Evolutionary conservation across 2,113 vertebrate genomes (phyloP), one percentile per base, ranked within the genome.

Genomic region (Anoura caudifer): DNA sequence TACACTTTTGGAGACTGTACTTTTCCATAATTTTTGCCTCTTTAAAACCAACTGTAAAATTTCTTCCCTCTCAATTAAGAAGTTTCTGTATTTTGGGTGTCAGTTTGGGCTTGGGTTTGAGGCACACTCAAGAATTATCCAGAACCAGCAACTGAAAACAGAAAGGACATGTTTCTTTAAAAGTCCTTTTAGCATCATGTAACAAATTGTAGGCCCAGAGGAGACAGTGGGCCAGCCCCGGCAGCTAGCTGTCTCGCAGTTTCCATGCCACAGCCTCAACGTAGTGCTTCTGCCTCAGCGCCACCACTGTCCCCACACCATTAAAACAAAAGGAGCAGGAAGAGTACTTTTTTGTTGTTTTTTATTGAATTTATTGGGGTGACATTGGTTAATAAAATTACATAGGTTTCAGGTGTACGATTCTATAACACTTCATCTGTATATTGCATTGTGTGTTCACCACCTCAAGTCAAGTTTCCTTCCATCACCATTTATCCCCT

Each of bases 121-220:
- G 97, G 28, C 99, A 98, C 4, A 99, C 98, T 4, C 98, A 97
- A 94, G 98, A 97, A 92, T 99, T 99, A 95, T 98, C 99, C 22
- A 99, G 98, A 95, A 97, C 96, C 65, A 99, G 98, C 97, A 99
- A 99, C 98, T 99, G 99, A 97, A 98, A 99, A 97, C 99, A 99
- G 98, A 98, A 97, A 1, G 98, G 97, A 97, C 99, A 99, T 31
- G 98, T 12, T 52, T 96, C 85, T 92, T 98, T 95, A 67, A 98
- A 96, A 94, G 81, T 83, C 50, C 2, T 0, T 24, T 91, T 96
- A 4, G 86, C 38, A 54, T 69, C 99, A 99, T 33, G 75, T 50
- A 17, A 77, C 94, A 47, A 98, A 95, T 80, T 86, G 85, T 95
- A 91, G 76, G 90, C 7, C 97, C 97, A 98, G 24, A 98, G 97